phyloP scores from a whole-genome alignment of 2,888 invertebrate genomes.

The Caenorhabditis macrosperma region DNA sequence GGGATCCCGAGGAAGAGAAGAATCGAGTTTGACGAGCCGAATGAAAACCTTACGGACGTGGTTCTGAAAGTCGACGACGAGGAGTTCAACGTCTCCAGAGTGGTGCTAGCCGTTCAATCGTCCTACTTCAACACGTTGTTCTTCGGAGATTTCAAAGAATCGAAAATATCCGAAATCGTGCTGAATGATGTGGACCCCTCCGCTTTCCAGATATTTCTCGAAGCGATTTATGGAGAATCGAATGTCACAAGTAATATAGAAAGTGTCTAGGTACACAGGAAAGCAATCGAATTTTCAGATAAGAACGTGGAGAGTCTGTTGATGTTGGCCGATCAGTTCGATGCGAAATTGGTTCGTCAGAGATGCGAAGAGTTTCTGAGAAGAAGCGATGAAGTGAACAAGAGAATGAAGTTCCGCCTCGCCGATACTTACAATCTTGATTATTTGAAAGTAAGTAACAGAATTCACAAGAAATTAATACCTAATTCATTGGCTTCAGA shows the following conservation, averaged over 20 bases:
- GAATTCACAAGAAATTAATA: too few species aligned
- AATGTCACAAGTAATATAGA: neutral
- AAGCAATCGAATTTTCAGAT: neutral
- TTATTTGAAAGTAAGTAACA: too few species aligned
- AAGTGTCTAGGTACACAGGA: too few species aligned
- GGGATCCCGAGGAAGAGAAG: neutral
- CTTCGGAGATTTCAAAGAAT: neutral
- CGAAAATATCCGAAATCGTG: neutral
- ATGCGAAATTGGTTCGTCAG: neutral
- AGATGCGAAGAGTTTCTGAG: neutral
- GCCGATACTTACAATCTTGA: neutral
- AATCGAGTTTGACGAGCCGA: neutral
- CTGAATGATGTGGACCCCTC: neutral
- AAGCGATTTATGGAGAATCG: neutral
- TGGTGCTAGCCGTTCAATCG: neutral
- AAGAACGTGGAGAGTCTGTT: neutral
- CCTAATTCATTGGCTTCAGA: too few species aligned
- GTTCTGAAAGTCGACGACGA: neutral
- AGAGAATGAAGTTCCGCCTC: neutral
- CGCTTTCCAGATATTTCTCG: neutral
- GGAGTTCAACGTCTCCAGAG: neutral
- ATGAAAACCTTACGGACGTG: neutral
- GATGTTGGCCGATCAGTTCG: neutral
- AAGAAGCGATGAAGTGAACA: neutral
- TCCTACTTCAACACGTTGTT: neutral